phyloP scores from a whole-genome alignment of 2,888 invertebrate species.

The Drosophila multiciliata region DNA sequence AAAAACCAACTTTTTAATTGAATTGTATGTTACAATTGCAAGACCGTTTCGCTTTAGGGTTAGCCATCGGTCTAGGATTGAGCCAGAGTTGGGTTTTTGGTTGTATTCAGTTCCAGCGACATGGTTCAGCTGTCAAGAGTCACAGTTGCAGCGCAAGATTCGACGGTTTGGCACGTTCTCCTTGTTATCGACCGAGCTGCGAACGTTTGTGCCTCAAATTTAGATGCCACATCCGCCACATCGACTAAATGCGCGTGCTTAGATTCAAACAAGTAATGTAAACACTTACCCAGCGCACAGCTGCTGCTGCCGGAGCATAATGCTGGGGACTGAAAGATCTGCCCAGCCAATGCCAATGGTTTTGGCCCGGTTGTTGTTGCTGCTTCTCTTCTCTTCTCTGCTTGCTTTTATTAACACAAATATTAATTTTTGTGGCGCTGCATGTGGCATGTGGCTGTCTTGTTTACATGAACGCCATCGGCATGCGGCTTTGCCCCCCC shows the following conservation, averaged over 20 bases:
- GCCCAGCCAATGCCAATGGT: slow-evolving; percentile 4
- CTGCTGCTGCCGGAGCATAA: slow-evolving; percentile 53
- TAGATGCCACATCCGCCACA: slow-evolving; percentile 43
- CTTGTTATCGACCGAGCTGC: slow-evolving; percentile 45
- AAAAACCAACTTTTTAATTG: slow-evolving; percentile 68
- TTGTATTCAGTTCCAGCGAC: slow-evolving; percentile 15
- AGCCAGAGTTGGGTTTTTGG: slow-evolving; percentile 2
- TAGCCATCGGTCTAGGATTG: slow-evolving; percentile 16
- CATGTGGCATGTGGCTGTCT: slow-evolving; percentile 77
- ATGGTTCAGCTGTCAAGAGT: slow-evolving; percentile 37
- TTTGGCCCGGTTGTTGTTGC: background rate
- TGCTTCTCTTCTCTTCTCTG: slow-evolving; percentile 14
- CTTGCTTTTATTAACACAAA: slow-evolving; percentile 77
- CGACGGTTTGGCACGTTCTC: slow-evolving; percentile 68
- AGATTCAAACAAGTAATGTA: slow-evolving; percentile 74
- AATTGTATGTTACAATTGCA: slow-evolving; percentile 71
- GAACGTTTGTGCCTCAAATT: slow-evolving; percentile 32
- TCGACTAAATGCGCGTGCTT: slow-evolving; percentile 68
- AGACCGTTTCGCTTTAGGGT: slow-evolving; percentile 19
- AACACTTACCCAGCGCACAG: slow-evolving; percentile 78
- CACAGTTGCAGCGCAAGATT: slow-evolving; percentile 34
- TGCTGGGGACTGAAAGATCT: slow-evolving; percentile 28
- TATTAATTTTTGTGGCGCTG: slow-evolving; percentile 79
- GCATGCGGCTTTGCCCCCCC: slow-evolving; percentile 18
- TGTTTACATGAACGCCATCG: slow-evolving; percentile 76